A percentile compares a stretch with the other conserved stretches of the same genome.
These are phyloP conservation scores for Mechanitis mazaeus DNA, from an alignment of 2,888 invertebrate species.

Conservation along the genomic window DNA sequence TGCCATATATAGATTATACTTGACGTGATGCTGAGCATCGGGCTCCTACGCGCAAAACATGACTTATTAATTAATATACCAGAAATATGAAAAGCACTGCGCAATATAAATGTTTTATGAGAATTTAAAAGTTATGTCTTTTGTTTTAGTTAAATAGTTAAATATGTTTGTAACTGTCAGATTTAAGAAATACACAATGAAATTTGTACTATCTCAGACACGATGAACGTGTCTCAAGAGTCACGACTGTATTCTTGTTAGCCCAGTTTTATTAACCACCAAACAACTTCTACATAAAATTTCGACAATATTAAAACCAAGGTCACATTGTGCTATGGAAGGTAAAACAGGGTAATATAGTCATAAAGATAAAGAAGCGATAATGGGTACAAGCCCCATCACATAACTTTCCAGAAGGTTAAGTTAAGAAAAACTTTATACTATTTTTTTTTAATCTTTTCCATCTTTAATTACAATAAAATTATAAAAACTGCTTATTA, in stretches of 20 bases:
- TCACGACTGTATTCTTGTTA: neutral
- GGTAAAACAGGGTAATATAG: too few relatives aligned
- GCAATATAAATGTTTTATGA: neutral
- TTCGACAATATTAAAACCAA: too few relatives aligned
- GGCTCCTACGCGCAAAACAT: conserved; percentile 63
- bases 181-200: neutral
- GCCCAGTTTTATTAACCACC: neutral
- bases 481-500: too few relatives aligned
- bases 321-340: too few relatives aligned
- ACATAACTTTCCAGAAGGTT: too few relatives aligned
- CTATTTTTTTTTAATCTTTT: too few relatives aligned
- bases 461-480: too few relatives aligned
- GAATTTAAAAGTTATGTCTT: neutral
- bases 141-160: too few relatives aligned
- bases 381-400: too few relatives aligned
- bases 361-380: too few relatives aligned
- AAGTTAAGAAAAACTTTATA: too few relatives aligned
- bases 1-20: conserved; percentile 60
- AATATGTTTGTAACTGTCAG: neutral
- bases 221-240: neutral
- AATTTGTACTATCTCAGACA: neutral
- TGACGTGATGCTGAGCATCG: conserved; percentile 52
- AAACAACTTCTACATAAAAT: too few relatives aligned
- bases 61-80: conserved; percentile 41
- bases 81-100: conserved; percentile 21